Conservation (phyloP, 2,113 vertebrate species). For the Cairina moschata region DNA sequence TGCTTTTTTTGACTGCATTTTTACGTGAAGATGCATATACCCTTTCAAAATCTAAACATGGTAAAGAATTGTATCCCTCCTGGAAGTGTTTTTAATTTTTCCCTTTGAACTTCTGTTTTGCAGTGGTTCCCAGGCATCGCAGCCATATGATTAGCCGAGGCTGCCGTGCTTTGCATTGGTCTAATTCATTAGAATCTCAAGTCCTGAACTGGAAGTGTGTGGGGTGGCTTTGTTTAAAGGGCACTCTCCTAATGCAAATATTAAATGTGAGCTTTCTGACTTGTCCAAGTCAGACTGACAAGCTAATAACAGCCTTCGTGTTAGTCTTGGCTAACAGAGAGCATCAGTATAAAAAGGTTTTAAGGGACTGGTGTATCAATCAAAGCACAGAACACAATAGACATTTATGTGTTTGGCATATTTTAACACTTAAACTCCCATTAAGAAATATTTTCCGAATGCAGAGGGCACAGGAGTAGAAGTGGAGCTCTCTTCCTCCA, state of each 20-base stretch:
- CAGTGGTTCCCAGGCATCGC: slow-evolving; percentile 42
- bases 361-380: neutral
- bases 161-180: slow-evolving; percentile 61
- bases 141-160: slow-evolving; percentile 63
- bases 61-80: slow-evolving; percentile 36
- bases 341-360: slow-evolving; percentile 27
- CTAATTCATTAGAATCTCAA: slow-evolving; percentile 77
- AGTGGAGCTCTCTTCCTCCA: slow-evolving; percentile 15
- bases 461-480: neutral
- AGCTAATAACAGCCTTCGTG: slow-evolving; percentile 60
- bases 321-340: slow-evolving; percentile 47
- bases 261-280: slow-evolving; percentile 61
- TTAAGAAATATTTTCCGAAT: slow-evolving; percentile 4
- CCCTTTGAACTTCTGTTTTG: slow-evolving; percentile 31
- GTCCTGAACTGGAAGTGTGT: slow-evolving; percentile 64
- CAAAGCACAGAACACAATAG: slow-evolving; percentile 13
- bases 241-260: slow-evolving; percentile 76
- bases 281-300: slow-evolving; percentile 42
- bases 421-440: slow-evolving; percentile 70
- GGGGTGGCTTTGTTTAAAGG: slow-evolving; percentile 74
- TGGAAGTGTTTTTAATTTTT: slow-evolving; percentile 69
- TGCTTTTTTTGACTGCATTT: neutral
- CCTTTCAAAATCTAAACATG: slow-evolving; percentile 23
- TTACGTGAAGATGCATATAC: neutral
- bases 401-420: slow-evolving; percentile 15